phyloP scores from a whole-genome alignment of 2,797 vertebrate genomes.

The Perodicticus potto region DNA sequence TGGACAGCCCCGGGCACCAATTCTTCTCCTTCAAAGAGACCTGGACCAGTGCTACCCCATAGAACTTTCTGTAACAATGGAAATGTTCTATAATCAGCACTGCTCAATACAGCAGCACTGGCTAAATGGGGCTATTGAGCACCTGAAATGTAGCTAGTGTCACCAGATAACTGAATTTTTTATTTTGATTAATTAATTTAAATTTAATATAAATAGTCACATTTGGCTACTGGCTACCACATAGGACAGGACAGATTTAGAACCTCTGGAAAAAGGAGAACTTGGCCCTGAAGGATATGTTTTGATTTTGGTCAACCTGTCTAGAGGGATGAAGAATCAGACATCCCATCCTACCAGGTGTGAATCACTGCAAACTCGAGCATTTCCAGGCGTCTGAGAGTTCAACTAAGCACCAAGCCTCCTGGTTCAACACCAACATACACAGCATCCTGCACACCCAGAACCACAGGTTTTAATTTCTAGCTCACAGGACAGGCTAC shows the following conservation, averaged over 20 bases:
- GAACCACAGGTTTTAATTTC: background rate
- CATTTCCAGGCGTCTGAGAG: background rate
- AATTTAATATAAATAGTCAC: slow-evolving; percentile 3
- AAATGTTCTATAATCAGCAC: background rate
- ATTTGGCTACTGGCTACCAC: background rate
- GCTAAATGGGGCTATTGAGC: background rate
- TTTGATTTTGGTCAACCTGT: background rate
- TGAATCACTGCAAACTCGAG: background rate
- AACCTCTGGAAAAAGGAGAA: background rate
- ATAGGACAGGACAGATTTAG: background rate
- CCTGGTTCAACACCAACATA: background rate
- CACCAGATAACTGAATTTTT: background rate
- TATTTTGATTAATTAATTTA: slow-evolving; percentile 38
- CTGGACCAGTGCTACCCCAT: background rate
- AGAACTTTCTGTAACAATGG: background rate
- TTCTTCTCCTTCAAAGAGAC: background rate
- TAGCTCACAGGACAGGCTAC: background rate
- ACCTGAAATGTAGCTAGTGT: background rate
- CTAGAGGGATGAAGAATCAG: background rate
- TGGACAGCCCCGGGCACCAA: background rate
- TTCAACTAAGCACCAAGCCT: background rate
- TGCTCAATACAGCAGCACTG: background rate
- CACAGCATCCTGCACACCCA: background rate
- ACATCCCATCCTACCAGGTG: background rate
- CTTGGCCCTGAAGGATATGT: background rate